Conservation (phyloP, 2,113 vertebrate species). For the Narcine bancroftii region DNA sequence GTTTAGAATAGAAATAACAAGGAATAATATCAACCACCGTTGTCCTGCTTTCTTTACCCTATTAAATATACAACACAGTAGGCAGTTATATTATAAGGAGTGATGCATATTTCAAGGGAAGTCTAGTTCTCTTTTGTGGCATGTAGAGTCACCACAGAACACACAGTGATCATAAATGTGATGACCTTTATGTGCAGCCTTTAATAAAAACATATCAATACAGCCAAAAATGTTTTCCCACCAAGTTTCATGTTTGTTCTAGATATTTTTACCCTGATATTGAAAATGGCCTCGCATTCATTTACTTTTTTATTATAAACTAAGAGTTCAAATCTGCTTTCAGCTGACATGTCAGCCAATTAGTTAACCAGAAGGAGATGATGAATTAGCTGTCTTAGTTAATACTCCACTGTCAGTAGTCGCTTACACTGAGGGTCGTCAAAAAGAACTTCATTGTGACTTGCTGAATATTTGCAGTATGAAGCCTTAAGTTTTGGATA, state of each 20-base stretch:
- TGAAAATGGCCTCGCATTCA: background rate
- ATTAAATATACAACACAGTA: background rate
- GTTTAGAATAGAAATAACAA: background rate
- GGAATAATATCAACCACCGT: background rate
- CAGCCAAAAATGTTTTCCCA: slow-evolving; percentile 27
- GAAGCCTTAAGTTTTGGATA: slow-evolving; percentile 4
- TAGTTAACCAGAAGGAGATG: slow-evolving; percentile 2
- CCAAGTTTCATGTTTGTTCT: slow-evolving; percentile 18
- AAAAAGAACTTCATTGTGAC: slow-evolving; percentile 2
- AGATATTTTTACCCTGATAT: slow-evolving; percentile 8
- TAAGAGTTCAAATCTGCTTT: background rate
- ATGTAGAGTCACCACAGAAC: background rate
- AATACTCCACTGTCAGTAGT: background rate
- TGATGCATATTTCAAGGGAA: background rate
- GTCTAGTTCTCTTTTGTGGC: background rate
- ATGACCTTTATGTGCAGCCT: background rate
- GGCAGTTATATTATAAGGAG: background rate
- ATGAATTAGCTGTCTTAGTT: background rate
- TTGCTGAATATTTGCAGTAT: background rate
- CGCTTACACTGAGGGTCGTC: slow-evolving; percentile 2
- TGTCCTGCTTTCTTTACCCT: background rate
- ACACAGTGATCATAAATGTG: background rate
- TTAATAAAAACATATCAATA: background rate
- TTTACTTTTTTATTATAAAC: background rate
- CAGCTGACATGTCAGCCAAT: background rate